phyloP scores from a whole-genome alignment of 2,888 invertebrate species.

The Trissoscelio sp. region DNA sequence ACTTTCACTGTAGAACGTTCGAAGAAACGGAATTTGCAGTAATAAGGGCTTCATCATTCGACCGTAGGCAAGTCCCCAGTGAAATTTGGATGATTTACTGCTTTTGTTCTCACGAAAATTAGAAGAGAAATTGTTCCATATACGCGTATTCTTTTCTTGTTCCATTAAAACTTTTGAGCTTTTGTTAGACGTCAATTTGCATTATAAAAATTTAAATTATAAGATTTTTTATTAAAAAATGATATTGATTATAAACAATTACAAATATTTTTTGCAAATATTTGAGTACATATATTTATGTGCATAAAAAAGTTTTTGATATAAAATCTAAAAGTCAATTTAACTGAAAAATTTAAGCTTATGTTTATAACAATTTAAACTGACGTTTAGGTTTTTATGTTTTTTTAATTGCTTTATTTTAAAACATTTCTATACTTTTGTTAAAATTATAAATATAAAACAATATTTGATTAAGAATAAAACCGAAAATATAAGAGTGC shows the following conservation, averaged over 20 bases:
- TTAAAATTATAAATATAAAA: too few species aligned
- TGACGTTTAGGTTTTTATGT: too few species aligned
- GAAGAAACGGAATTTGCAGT: conserved; percentile 37
- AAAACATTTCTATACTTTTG: too few species aligned
- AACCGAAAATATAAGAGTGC: conserved; percentile 10
- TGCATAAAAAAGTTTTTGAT: too few species aligned
- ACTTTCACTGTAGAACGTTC: conserved; percentile 15
- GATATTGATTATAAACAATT: too few species aligned
- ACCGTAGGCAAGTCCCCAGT: not conserved
- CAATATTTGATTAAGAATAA: not conserved
- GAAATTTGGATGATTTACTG: conserved; percentile 32
- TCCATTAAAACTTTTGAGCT: not conserved
- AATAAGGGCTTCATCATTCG: conserved; percentile 23
- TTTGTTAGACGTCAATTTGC: not conserved
- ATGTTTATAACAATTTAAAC: too few species aligned
- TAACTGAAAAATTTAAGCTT: too few species aligned
- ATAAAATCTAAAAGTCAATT: too few species aligned
- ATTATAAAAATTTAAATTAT: not conserved
- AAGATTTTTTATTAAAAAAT: too few species aligned
- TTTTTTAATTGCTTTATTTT: not conserved
- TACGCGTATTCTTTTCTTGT: not conserved
- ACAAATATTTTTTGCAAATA: too few species aligned
- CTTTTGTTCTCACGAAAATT: conserved; percentile 17
- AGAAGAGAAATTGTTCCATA: conserved; percentile 20
- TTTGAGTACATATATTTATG: too few species aligned